These are phyloP conservation scores for Neomorphus geoffroyi DNA, from an alignment of 2,797 vertebrate genomes.

Conservation along the genomic window DNA sequence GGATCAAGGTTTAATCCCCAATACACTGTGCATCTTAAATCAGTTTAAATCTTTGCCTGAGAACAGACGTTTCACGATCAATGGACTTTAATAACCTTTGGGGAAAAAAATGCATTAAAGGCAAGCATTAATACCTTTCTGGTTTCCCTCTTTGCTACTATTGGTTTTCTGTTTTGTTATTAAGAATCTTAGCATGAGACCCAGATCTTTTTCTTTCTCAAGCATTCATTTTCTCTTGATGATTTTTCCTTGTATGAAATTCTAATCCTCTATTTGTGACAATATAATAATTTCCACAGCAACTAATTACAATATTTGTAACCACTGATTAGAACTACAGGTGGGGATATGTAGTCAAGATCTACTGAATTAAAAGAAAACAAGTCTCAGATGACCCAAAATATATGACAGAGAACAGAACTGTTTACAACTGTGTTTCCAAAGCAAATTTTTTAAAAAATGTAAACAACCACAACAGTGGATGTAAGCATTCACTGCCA, in stretches of 20 bases:
- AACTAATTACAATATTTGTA: slow-evolving; percentile 65
- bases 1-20: slow-evolving; percentile 55
- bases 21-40: slow-evolving; percentile 45
- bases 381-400: neutral
- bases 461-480: neutral
- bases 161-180: neutral
- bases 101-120: slow-evolving; percentile 31
- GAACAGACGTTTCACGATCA: slow-evolving; percentile 43
- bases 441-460: neutral
- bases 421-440: neutral
- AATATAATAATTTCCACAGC: slow-evolving; percentile 69
- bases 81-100: slow-evolving; percentile 41
- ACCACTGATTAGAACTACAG: slow-evolving; percentile 66
- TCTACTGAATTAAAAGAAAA: slow-evolving; percentile 31
- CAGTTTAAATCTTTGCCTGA: slow-evolving; percentile 40
- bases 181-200: slow-evolving; percentile 41
- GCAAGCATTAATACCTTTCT: neutral
- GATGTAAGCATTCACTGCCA: neutral
- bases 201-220: neutral
- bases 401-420: neutral
- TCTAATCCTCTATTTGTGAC: slow-evolving; percentile 72
- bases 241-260: slow-evolving; percentile 15
- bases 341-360: slow-evolving; percentile 40
- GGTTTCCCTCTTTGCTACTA: neutral
- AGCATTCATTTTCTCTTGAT: slow-evolving; percentile 42